Evolutionary conservation across 2,888 invertebrate genomes (phyloP).

Genomic region (Synergus umbraculus): DNA sequence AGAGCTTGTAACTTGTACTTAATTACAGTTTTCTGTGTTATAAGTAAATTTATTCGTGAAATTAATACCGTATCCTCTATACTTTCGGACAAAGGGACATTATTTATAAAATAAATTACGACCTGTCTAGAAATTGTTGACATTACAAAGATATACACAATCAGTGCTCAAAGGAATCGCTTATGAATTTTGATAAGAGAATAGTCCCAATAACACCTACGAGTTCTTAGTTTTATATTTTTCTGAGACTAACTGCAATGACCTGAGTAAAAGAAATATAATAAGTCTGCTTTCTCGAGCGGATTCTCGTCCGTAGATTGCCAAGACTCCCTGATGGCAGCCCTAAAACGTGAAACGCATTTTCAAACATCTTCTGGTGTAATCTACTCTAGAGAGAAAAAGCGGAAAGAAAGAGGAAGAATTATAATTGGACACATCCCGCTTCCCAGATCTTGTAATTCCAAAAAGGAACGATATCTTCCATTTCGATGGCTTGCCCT

Average conservation of each 20-base stretch:
- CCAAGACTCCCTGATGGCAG: conserved; percentile 26
- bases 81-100: not conserved
- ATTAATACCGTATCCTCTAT: not conserved
- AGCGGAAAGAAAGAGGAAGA: not conserved
- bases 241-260: not conserved
- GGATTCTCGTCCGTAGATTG: conserved; percentile 21
- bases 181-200: too few species aligned
- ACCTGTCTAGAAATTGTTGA: too few species aligned
- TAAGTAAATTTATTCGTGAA: conserved; percentile 4
- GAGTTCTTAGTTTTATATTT: not conserved
- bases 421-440: conserved; percentile 23
- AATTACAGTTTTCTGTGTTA: conserved; percentile 12
- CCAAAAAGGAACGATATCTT: not conserved
- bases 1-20: conserved; percentile 33
- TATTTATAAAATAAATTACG: too few species aligned
- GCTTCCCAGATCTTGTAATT: conserved; percentile 14
- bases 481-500: not conserved
- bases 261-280: conserved; percentile 18
- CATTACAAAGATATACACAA: too few species aligned
- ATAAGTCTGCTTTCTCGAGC: conserved; percentile 23
- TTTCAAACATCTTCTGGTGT: conserved; percentile 11
- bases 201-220: too few species aligned
- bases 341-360: conserved; percentile 40
- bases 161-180: too few species aligned
- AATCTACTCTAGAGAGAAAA: conserved; percentile 14